Evolutionary conservation across 2,797 vertebrate species (phyloP).

Genomic region (Enteromius treurensis): DNA sequence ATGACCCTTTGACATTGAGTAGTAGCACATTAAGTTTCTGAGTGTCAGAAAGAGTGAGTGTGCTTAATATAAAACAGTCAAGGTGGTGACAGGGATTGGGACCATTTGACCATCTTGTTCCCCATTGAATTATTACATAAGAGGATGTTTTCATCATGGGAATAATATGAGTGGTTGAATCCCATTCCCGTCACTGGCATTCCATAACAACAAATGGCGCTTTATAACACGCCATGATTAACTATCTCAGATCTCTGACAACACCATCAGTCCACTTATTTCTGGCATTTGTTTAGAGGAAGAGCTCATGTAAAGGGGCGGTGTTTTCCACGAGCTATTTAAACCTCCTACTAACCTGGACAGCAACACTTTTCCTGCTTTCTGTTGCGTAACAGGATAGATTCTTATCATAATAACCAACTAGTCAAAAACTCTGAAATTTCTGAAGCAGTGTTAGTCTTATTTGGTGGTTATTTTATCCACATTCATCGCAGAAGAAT

Average conservation of each 20-base stretch:
- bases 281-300: conserved; percentile 42
- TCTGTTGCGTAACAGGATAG: background rate
- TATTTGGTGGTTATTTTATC: background rate
- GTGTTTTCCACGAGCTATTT: conserved; percentile 34
- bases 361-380: background rate
- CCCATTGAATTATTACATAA: conserved; percentile 5
- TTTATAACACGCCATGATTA: background rate
- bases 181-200: background rate
- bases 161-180: background rate
- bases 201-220: conserved; percentile 5
- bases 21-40: background rate
- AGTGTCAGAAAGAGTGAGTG: too few relatives aligned
- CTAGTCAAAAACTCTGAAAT: background rate
- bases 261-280: conserved; percentile 1
- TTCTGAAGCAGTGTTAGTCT: background rate
- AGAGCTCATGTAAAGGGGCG: conserved; percentile 22
- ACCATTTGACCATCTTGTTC: background rate
- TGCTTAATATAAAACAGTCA: conserved; percentile 3
- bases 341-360: conserved; percentile 4
- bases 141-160: background rate
- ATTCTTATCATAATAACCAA: background rate
- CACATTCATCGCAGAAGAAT: conserved; percentile 60
- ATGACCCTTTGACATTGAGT: conserved; percentile 16
- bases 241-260: background rate
- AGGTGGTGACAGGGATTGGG: background rate